phyloP scores from a whole-genome alignment of 2,888 invertebrate genomes.

The Halictus ligatus region DNA sequence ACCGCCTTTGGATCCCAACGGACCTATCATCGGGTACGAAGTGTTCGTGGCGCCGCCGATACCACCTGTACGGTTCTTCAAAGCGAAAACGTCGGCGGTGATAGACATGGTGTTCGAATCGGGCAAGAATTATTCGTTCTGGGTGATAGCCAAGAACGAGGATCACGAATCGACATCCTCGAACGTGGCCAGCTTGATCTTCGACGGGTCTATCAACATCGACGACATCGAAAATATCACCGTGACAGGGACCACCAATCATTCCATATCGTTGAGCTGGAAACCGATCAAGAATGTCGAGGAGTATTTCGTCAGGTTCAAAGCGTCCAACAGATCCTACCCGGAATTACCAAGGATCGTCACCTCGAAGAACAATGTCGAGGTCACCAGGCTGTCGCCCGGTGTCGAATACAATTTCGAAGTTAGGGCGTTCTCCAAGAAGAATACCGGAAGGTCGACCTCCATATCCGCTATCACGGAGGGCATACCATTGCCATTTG shows the following conservation, averaged over 20 bases:
- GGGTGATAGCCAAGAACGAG: slow-evolving; percentile 90
- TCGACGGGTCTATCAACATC: slow-evolving; percentile 88
- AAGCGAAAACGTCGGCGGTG: slow-evolving; percentile 84
- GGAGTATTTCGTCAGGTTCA: slow-evolving; percentile 86
- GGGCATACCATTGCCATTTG: slow-evolving; percentile 85
- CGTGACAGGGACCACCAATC: slow-evolving; percentile 85
- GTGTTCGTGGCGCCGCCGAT: slow-evolving; percentile 88
- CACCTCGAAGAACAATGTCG: slow-evolving; percentile 82
- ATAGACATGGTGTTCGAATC: slow-evolving; percentile 86
- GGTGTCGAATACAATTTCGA: slow-evolving; percentile 86
- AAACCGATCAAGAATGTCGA: slow-evolving; percentile 86
- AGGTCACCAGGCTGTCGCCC: slow-evolving; percentile 83
- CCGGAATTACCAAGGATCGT: slow-evolving; percentile 85
- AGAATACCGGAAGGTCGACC: slow-evolving; percentile 86
- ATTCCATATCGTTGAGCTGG: slow-evolving; percentile 88
- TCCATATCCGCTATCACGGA: slow-evolving; percentile 85
- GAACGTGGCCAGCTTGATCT: slow-evolving; percentile 86
- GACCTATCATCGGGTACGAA: slow-evolving; percentile 87
- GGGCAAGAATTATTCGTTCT: slow-evolving; percentile 89
- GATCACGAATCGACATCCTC: slow-evolving; percentile 88
- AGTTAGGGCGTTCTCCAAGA: slow-evolving; percentile 87
- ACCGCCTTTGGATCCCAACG: slow-evolving; percentile 88
- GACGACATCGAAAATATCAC: slow-evolving; percentile 87
- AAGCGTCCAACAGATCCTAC: slow-evolving; percentile 85
- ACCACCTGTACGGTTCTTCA: slow-evolving; percentile 85